These are phyloP conservation scores for Clavelina lepadiformis DNA, from an alignment of 23 tunicate genomes.

Conservation along the genomic window DNA sequence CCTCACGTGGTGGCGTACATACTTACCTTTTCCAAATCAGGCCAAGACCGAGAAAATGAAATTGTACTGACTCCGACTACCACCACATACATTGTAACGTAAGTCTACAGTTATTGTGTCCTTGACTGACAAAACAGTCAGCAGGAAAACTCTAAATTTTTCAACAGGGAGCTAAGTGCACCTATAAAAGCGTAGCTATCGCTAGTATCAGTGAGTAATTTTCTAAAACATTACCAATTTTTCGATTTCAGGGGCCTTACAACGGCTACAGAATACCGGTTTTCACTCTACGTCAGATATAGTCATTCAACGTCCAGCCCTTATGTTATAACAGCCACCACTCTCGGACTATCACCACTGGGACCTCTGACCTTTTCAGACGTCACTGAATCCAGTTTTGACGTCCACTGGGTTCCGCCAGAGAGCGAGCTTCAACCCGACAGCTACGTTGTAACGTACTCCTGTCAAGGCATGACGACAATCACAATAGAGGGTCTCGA, in stretches of 20 bases:
- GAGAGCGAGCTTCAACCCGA: slow-evolving; percentile 24
- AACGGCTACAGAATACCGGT: slow-evolving; percentile 47
- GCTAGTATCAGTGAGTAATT: not conserved
- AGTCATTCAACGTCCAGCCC: not conserved
- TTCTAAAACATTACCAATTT: not conserved
- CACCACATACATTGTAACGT: too few species aligned
- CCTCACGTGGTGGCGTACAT: slow-evolving; percentile 25
- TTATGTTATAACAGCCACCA: slow-evolving; percentile 20
- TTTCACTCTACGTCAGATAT: slow-evolving; percentile 31
- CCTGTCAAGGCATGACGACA: not conserved
- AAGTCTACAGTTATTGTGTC: too few species aligned
- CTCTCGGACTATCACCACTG: slow-evolving; percentile 45
- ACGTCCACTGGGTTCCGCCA: slow-evolving; percentile 50
- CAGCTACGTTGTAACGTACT: slow-evolving; percentile 59
- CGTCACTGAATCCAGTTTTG: slow-evolving; percentile 38
- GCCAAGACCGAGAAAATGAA: too few species aligned
- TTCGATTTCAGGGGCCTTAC: slow-evolving; percentile 25
- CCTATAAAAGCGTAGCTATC: too few species aligned
- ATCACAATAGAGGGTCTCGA: slow-evolving; percentile 16
- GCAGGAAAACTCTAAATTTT: too few species aligned
- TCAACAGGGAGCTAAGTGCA: too few species aligned
- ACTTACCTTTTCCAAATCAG: not conserved
- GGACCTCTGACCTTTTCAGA: slow-evolving; percentile 56
- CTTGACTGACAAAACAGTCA: too few species aligned
- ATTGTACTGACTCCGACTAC: too few species aligned